Evolutionary conservation across 1,140 invertebrate species (phyloP).

Genomic region (Drosophila prosaltans): DNA sequence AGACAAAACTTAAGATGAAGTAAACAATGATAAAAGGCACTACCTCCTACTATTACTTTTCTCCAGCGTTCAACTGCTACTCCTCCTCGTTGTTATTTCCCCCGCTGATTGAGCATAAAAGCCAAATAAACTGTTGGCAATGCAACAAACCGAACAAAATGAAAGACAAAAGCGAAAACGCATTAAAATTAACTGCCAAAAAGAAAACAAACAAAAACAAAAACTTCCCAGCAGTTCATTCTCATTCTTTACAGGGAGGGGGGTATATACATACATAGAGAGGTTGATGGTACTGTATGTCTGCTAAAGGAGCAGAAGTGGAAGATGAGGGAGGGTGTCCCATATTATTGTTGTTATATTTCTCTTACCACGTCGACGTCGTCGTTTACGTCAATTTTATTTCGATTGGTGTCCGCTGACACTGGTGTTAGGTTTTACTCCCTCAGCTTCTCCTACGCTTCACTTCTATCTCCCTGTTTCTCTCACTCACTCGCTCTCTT

Average conservation of each 20-base stretch:
- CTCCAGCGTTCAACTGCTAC: background rate
- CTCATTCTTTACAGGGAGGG: conserved; percentile 33
- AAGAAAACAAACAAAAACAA: conserved; percentile 58
- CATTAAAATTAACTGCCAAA: conserved; percentile 77
- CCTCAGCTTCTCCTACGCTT: conserved; percentile 40
- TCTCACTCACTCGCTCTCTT: conserved; percentile 27
- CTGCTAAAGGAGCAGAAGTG: background rate
- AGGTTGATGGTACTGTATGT: background rate
- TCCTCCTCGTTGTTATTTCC: conserved; percentile 5
- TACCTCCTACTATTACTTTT: background rate
- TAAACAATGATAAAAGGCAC: conserved; percentile 70
- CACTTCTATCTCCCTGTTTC: background rate
- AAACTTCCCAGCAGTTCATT: conserved; percentile 20
- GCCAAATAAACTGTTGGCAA: conserved; percentile 61
- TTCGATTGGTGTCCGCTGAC: conserved; percentile 53
- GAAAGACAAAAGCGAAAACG: conserved; percentile 66
- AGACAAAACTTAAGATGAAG: conserved; percentile 57
- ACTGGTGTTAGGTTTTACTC: conserved; percentile 26
- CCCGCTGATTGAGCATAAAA: conserved; percentile 51
- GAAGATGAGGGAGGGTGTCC: conserved; percentile 6
- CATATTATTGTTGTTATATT: conserved; percentile 34
- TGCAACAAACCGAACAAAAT: conserved; percentile 43
- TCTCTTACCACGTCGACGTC: conserved; percentile 66
- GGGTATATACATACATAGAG: conserved; percentile 14
- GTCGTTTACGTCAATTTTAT: conserved; percentile 67